A percentile compares a stretch with the other conserved stretches of the same genome.
Conservation (phyloP, 2,888 invertebrate genomes). For the Norana najaformis region DNA sequence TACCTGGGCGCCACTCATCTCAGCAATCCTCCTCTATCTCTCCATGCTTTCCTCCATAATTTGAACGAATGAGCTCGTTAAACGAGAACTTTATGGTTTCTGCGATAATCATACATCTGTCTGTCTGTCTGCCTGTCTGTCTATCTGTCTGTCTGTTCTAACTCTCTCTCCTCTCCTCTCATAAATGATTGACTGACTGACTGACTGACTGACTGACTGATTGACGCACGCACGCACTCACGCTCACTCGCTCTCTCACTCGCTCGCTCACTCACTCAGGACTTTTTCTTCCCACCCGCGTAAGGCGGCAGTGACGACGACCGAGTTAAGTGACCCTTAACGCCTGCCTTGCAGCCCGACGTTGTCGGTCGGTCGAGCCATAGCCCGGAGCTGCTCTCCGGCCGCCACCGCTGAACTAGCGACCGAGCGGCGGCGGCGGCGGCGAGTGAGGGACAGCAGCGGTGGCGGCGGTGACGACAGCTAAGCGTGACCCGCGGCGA, state of each 20-base stretch:
- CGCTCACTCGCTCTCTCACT: no score
- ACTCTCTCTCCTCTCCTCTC: no score
- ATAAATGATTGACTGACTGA: no score
- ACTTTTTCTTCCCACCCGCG: neutral
- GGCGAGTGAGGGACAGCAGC: neutral
- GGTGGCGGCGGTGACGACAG: constrained; percentile 6
- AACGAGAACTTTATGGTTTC: neutral
- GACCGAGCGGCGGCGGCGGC: neutral
- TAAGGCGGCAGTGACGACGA: neutral
- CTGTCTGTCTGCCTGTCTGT: neutral
- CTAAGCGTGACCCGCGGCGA: neutral
- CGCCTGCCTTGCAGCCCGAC: constrained; percentile 2
- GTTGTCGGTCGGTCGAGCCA: neutral
- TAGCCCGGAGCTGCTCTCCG: neutral
- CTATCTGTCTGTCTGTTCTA: no score
- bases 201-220: no score
- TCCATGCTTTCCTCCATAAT: neutral
- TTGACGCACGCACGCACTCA: no score
- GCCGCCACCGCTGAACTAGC: neutral
- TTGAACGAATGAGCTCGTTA: neutral
- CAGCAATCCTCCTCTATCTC: neutral
- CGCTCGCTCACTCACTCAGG: neutral
- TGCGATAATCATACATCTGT: neutral
- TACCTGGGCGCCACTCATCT: neutral
- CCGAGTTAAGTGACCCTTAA: constrained; percentile 13